A percentile compares a stretch with the other conserved stretches of the same genome.
Evolutionary conservation across 2,888 invertebrate genomes (phyloP).

Genomic region (Tiliacea citrago): DNA sequence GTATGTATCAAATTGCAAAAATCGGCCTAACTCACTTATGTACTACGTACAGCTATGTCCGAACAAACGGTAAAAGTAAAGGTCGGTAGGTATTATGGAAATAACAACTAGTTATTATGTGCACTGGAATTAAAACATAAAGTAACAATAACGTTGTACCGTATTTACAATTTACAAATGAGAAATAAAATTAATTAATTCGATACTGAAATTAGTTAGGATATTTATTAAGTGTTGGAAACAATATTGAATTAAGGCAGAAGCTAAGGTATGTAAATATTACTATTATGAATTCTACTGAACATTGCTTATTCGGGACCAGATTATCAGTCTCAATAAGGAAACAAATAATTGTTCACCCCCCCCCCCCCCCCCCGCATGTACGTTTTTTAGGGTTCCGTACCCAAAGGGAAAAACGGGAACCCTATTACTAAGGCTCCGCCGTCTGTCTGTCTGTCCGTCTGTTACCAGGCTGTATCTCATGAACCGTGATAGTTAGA

Average conservation of each 20-base stretch:
- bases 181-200: background rate
- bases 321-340: too few relatives aligned
- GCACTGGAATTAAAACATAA: background rate
- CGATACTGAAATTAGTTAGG: background rate
- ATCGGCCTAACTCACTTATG: too few relatives aligned
- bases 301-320: too few relatives aligned
- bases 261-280: background rate
- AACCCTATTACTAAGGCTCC: too few relatives aligned
- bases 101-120: background rate
- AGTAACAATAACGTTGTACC: background rate
- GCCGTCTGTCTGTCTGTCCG: too few relatives aligned
- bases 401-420: too few relatives aligned
- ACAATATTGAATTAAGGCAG: background rate
- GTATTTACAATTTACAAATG: slow-evolving; percentile 7
- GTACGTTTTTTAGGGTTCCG: too few relatives aligned
- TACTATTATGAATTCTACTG: background rate
- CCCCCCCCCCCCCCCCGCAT: too few relatives aligned
- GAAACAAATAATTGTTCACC: too few relatives aligned
- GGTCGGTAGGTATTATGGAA: background rate
- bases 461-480: too few relatives aligned
- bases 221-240: background rate
- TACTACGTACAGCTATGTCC: too few relatives aligned
- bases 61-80: background rate
- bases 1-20: background rate
- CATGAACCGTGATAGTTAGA: too few relatives aligned